Evolutionary conservation across 1,140 invertebrate genomes (phyloP), one percentile per base, ranked within the genome.

Genomic region (Littorina saxatilis): DNA sequence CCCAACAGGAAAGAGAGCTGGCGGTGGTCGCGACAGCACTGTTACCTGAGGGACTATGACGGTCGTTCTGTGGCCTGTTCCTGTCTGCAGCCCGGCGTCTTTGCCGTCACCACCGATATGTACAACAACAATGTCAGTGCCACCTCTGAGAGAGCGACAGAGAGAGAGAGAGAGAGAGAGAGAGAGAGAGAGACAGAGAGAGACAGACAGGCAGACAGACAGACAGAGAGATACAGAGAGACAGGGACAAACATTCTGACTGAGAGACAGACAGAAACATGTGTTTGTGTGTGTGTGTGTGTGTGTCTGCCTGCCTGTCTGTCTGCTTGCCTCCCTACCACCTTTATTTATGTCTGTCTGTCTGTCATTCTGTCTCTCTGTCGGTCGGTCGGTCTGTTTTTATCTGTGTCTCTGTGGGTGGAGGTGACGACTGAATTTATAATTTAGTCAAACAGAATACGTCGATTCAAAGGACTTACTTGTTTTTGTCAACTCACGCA

Each of bases 41-140:
- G 88, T 82, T 68, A 78, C n/a, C 70, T 88, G 15, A 35, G 68
- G 7, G 52, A 80, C 43, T 85, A 84, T 40, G 63, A 78, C 20
- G 84, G 70, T 0, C 82, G 76, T 0, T 82, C 85, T 29, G 89
- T 83, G 0, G 66, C 80, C 15, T 92, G 91, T 80, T 86, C 82
- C 27, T 92, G 91, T 78, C 43, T 77, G 27, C 35, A 80, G 17
- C 86, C 88, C 17, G 91, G 91, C 5, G 84, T 92, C 15, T 92
- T 87, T 78, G 88, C 91, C 23, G 86, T 90, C 32, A 90, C 89
- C 23, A 92, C 91, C 35, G 91, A 92, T 76, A 92, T 92, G 91
- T 92, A 89, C 83, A 88, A 92, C 79, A 89, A 87, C 39, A 89
- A 91, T 82, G 91, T 92, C 83, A 88, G 90, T 88, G 61, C 1